These are phyloP conservation scores for Porites divaricata DNA, from an alignment of 92 coral and sea anemone genomes.

Conservation along the genomic window DNA sequence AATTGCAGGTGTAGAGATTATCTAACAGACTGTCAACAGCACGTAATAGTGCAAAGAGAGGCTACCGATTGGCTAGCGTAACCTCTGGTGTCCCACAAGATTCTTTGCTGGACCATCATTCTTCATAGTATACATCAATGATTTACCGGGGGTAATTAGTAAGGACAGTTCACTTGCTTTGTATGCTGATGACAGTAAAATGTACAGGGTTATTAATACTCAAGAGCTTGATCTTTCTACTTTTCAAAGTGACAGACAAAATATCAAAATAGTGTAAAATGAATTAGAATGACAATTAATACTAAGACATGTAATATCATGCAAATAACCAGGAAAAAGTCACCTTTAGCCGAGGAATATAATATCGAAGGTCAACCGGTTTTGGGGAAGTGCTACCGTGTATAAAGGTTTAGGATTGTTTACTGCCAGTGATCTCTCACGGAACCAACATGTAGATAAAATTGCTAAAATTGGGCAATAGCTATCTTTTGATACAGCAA, in stretches of 20 bases:
- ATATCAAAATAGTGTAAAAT: too few species aligned
- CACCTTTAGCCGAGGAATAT: slow-evolving; percentile 36
- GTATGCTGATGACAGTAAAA: too few species aligned
- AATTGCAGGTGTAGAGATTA: too few species aligned
- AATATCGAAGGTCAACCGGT: slow-evolving; percentile 30
- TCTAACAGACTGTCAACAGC: slow-evolving; percentile 42
- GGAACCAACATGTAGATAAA: slow-evolving; percentile 37
- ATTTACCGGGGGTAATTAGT: too few species aligned
- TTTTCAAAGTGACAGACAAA: not conserved
- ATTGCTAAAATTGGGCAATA: too few species aligned
- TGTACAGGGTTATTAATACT: too few species aligned
- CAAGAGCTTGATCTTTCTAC: too few species aligned
- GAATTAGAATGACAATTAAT: not conserved
- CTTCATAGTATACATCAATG: too few species aligned
- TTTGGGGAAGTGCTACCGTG: slow-evolving; percentile 33
- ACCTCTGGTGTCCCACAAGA: slow-evolving; percentile 52
- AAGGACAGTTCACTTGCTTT: too few species aligned
- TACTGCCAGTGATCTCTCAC: slow-evolving; percentile 40
- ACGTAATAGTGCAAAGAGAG: slow-evolving; percentile 32
- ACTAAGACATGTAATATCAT: slow-evolving; percentile 13
- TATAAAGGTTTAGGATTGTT: slow-evolving; percentile 25
- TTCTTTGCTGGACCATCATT: slow-evolving; percentile 39
- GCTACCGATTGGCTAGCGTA: slow-evolving; percentile 22
- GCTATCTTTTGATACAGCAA: too few species aligned
- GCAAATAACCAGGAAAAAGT: slow-evolving; percentile 25